Conservation (phyloP, 1,140 invertebrate species). For the Drosophila nasuta region DNA sequence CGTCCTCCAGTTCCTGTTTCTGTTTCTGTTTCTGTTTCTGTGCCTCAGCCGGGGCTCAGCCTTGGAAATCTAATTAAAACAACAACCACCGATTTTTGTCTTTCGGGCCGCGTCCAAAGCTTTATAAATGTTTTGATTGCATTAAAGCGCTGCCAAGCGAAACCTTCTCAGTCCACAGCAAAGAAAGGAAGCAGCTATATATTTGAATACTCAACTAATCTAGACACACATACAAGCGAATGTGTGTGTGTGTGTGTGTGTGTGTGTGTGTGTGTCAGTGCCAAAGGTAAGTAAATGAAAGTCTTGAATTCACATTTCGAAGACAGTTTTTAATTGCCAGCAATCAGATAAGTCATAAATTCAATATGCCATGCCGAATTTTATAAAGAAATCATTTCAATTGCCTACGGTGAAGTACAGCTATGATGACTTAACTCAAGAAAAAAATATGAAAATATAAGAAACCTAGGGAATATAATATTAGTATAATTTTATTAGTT, state of each 20-base stretch:
- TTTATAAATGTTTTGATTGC: constrained; percentile 83
- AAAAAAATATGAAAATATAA: too few species aligned
- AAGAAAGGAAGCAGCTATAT: too few species aligned
- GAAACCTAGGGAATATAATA: too few species aligned
- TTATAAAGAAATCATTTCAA: constrained; percentile 18
- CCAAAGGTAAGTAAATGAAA: constrained; percentile 17
- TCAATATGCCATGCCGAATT: constrained; percentile 57
- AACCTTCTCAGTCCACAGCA: constrained; percentile 27
- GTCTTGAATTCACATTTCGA: constrained; percentile 7
- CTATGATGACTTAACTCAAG: too few species aligned
- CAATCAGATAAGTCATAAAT: constrained; percentile 66
- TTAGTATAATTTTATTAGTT: too few species aligned
- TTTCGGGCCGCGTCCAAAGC: constrained; percentile 69
- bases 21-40: constrained; percentile 24
- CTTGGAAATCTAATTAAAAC: constrained; percentile 82
- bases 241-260: not conserved
- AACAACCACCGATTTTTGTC: constrained; percentile 83
- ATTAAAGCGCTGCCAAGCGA: constrained; percentile 81
- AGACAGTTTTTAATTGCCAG: constrained; percentile 62
- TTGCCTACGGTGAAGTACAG: constrained; percentile 1
- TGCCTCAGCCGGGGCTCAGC: constrained; percentile 42
- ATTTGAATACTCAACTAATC: not conserved
- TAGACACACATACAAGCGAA: not conserved
- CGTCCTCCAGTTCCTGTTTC: constrained; percentile 43
- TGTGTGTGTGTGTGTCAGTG: not conserved